Evolutionary conservation across 2,888 invertebrate species (phyloP).

Genomic region (Sepioteuthis lessoniana): DNA sequence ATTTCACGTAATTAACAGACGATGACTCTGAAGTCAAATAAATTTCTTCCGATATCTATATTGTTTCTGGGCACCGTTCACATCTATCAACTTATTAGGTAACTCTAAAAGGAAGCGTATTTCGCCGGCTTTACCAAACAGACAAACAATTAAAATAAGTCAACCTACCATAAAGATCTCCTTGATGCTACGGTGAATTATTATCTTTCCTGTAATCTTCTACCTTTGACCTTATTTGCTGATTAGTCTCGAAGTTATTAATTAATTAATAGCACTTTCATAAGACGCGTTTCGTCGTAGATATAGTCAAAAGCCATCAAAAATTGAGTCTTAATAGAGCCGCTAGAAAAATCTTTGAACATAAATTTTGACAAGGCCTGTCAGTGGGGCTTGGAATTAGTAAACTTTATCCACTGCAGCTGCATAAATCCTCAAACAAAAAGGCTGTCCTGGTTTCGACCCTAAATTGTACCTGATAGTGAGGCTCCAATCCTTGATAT

Average conservation of each 20-base stretch:
- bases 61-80: neutral
- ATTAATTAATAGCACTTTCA: neutral
- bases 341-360: neutral
- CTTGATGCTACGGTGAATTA: neutral
- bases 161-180: neutral
- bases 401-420: no score
- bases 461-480: no score
- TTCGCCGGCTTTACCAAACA: neutral
- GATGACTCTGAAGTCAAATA: no score
- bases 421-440: no score
- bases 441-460: no score
- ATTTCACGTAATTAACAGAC: no score
- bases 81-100: neutral
- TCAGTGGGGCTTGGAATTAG: no score
- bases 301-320: neutral
- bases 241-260: neutral
- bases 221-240: neutral
- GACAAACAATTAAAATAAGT: neutral
- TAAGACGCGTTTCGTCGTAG: neutral
- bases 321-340: neutral
- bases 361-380: no score
- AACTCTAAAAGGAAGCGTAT: neutral
- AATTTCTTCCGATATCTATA: no score
- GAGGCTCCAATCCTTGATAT: no score
- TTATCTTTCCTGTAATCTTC: neutral